Evolutionary conservation across 2,888 invertebrate genomes (phyloP).

Genomic region (Lepidochrysops patricia): DNA sequence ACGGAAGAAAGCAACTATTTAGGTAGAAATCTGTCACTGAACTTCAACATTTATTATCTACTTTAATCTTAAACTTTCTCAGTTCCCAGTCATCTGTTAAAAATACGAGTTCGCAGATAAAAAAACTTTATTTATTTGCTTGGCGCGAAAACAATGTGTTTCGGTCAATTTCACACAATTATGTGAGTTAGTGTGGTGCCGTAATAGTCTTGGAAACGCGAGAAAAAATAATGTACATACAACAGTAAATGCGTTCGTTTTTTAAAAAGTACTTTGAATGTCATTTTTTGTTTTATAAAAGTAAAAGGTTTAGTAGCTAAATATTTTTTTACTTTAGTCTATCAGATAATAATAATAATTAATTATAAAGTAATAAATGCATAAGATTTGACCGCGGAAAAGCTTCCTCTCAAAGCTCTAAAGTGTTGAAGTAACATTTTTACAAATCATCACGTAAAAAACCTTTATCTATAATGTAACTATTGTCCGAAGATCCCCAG

Average conservation of each 20-base stretch:
- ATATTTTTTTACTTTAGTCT: no score
- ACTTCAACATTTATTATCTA: neutral
- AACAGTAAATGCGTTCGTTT: neutral
- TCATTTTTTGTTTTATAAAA: no score
- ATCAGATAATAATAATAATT: no score
- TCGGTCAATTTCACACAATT: constrained; percentile 28
- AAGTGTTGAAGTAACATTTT: neutral
- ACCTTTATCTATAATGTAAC: constrained; percentile 17
- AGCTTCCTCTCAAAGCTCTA: neutral
- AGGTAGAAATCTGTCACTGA: neutral
- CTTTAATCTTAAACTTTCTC: neutral
- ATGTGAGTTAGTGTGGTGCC: constrained; percentile 14
- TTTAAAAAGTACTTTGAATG: neutral
- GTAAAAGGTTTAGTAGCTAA: no score
- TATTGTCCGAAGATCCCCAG: constrained; percentile 44
- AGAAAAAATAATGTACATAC: neutral
- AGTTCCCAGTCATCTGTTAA: neutral
- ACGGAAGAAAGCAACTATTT: no score
- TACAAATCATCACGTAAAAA: neutral
- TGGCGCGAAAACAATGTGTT: constrained; percentile 18
- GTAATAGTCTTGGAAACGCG: constrained; percentile 2
- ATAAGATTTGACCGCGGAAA: neutral
- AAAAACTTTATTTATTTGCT: constrained; percentile 17
- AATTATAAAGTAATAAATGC: no score
- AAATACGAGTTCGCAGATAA: neutral